Evolutionary conservation across 2,888 invertebrate genomes (phyloP).

Genomic region (Zygogramma bicolorata): DNA sequence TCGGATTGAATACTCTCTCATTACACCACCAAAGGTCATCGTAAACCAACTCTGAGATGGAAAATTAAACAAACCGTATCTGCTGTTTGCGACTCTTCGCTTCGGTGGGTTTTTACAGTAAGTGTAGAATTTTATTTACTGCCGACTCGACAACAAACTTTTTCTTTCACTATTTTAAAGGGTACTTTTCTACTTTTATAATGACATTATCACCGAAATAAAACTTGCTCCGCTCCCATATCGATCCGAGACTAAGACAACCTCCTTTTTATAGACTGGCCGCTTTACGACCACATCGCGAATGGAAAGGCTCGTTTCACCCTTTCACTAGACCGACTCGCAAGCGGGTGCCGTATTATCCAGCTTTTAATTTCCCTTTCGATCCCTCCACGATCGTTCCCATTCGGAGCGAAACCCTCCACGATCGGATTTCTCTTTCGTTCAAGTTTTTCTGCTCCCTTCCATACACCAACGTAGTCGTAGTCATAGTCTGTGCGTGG

Average conservation of each 20-base stretch:
- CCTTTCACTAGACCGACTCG: not conserved
- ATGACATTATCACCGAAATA: not conserved
- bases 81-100: too few relatives aligned
- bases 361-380: slow-evolving; percentile 8
- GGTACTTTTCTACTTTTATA: too few relatives aligned
- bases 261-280: not conserved
- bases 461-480: too few relatives aligned
- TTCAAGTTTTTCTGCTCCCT: slow-evolving; percentile 5
- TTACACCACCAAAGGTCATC: too few relatives aligned
- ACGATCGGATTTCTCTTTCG: slow-evolving; percentile 2
- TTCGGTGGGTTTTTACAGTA: too few relatives aligned
- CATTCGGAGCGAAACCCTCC: not conserved
- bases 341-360: not conserved
- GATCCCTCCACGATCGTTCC: not conserved
- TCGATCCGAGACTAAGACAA: slow-evolving; percentile 1
- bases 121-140: too few relatives aligned
- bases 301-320: not conserved
- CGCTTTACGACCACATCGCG: not conserved
- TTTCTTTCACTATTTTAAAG: too few relatives aligned
- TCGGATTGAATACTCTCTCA: too few relatives aligned
- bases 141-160: too few relatives aligned
- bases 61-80: too few relatives aligned
- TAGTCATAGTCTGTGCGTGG: not conserved
- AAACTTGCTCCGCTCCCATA: not conserved
- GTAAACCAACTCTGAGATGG: too few relatives aligned